Conservation (phyloP, 2,797 vertebrate species). For the Gallirallus australis region DNA sequence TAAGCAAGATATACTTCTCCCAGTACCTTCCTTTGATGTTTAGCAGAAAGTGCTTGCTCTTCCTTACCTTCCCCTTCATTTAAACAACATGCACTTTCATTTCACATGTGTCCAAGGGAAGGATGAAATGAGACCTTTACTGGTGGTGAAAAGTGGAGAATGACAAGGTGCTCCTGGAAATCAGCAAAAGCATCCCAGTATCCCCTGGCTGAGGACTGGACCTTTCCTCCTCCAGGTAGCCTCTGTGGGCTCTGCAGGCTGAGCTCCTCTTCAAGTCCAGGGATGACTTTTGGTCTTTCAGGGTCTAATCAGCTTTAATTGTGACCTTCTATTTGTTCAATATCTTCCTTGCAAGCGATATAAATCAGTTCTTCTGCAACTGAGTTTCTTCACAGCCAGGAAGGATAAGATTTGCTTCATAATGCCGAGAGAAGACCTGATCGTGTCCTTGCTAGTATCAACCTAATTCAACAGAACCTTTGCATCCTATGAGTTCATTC, state of each 20-base stretch:
- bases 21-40: background rate
- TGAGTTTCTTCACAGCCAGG: background rate
- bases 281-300: background rate
- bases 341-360: background rate
- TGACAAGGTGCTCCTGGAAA: background rate
- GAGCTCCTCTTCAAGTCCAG: background rate
- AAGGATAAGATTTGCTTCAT: background rate
- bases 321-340: background rate
- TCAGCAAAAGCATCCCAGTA: background rate
- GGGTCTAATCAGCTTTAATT: background rate
- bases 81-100: background rate
- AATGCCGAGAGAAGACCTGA: background rate
- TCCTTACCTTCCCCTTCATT: background rate
- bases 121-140: background rate
- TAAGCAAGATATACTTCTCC: background rate
- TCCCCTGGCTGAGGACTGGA: accelerated
- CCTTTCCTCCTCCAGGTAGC: background rate
- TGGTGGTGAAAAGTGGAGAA: background rate
- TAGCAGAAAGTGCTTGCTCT: background rate
- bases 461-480: background rate
- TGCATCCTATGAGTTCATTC: background rate
- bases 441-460: background rate
- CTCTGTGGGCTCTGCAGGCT: background rate
- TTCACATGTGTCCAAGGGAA: background rate
- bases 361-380: background rate